A percentile compares a stretch with the other conserved stretches of the same genome.
Conservation (phyloP, 1,140 invertebrate species). For the Neodiprion pinetum region DNA sequence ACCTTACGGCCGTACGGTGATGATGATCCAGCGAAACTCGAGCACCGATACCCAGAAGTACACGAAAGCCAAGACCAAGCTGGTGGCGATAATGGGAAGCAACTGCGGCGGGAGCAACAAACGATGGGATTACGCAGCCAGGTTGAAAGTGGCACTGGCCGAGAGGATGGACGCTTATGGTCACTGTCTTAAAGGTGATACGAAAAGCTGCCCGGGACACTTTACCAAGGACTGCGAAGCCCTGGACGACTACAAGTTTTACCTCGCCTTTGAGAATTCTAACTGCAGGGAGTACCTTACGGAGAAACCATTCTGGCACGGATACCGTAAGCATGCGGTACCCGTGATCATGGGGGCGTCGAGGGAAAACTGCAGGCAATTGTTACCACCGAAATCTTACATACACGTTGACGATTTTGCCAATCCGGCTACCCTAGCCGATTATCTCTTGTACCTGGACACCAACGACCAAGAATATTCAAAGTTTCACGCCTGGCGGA, state of each 20-base stretch:
- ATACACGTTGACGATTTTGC: conserved; percentile 79
- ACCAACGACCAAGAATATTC: conserved; percentile 64
- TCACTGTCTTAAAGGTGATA: conserved; percentile 45
- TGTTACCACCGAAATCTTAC: conserved; percentile 72
- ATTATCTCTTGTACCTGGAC: conserved; percentile 68
- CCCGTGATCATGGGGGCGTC: conserved; percentile 74
- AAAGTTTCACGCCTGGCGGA: conserved; percentile 75
- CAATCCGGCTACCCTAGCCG: conserved; percentile 67
- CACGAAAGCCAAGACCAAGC: conserved; percentile 52
- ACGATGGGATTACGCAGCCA: conserved; percentile 67
- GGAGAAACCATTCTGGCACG: conserved; percentile 75
- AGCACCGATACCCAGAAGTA: conserved; percentile 26
- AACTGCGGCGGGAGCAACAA: conserved; percentile 66
- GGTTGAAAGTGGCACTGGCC: conserved; percentile 60
- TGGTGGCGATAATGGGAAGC: conserved; percentile 69
- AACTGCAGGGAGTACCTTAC: conserved; percentile 76
- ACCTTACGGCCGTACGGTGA: conserved; percentile 69
- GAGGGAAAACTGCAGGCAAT: conserved; percentile 57
- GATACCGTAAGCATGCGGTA: conserved; percentile 68
- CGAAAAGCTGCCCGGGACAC: conserved; percentile 65
- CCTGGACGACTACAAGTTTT: conserved; percentile 73
- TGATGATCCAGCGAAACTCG: conserved; percentile 29
- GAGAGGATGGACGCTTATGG: conserved; percentile 46
- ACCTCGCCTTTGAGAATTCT: conserved; percentile 79
- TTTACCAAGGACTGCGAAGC: conserved; percentile 65